phyloP scores from a whole-genome alignment of 2,888 invertebrate species.

The Ceratothoa steindachneri region DNA sequence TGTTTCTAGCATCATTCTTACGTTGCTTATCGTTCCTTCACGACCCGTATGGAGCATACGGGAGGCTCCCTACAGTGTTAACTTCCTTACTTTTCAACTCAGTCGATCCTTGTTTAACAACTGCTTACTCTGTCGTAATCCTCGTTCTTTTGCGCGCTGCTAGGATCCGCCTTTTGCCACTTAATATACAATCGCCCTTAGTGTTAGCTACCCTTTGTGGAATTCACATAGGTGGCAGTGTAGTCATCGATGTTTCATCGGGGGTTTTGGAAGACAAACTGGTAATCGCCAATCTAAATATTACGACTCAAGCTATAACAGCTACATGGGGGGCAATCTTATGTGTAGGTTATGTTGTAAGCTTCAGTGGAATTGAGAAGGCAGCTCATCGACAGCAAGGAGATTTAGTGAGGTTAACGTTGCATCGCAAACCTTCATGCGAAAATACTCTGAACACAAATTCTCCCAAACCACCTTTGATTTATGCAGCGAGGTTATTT shows the following conservation, averaged over 20 bases:
- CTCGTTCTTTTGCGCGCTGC: conserved; percentile 18
- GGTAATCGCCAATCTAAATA: conserved; percentile 14
- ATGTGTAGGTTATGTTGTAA: conserved; percentile 21
- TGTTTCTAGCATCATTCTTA: conserved; percentile 9
- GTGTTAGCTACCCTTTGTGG: conserved; percentile 24
- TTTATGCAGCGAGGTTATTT: not conserved
- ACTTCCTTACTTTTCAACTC: conserved; percentile 17
- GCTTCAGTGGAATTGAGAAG: conserved; percentile 13
- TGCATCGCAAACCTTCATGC: not conserved
- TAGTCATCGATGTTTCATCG: conserved; percentile 24
- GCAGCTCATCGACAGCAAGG: not conserved
- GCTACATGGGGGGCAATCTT: conserved; percentile 25
- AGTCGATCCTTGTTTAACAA: conserved; percentile 27
- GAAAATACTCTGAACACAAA: not conserved
- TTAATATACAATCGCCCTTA: conserved; percentile 21
- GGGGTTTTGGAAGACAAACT: conserved; percentile 6
- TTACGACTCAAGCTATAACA: conserved; percentile 21
- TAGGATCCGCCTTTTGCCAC: conserved; percentile 8
- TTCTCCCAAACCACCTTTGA: not conserved
- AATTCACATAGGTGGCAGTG: conserved; percentile 15
- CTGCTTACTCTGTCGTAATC: conserved; percentile 25
- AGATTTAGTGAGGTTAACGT: conserved; percentile 9
- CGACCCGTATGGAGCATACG: conserved; percentile 20
- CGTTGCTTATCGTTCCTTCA: conserved; percentile 16
- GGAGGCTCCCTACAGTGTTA: conserved; percentile 16